phyloP scores from a whole-genome alignment of 2,113 vertebrate genomes.

The Notothenia rossii region DNA sequence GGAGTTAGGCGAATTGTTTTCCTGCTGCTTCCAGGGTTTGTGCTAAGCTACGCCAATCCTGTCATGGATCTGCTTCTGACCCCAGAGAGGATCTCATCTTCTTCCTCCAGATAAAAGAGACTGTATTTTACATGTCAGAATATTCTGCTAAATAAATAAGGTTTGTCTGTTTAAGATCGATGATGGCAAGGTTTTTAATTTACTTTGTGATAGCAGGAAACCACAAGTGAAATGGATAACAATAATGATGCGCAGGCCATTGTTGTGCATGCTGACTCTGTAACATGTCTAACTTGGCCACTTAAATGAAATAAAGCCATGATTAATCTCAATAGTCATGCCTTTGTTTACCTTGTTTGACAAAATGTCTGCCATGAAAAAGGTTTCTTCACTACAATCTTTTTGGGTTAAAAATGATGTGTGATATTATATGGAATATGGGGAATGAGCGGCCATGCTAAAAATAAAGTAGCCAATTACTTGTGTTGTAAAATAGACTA shows the following conservation, averaged over 20 bases:
- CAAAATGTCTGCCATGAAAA: constrained; percentile 10
- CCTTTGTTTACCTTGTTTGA: not conserved
- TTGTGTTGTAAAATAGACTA: not conserved
- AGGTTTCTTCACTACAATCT: not conserved
- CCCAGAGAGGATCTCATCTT: not conserved
- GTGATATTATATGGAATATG: not conserved
- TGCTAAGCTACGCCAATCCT: constrained; percentile 8
- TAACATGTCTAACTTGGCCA: not conserved
- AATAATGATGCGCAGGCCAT: not conserved
- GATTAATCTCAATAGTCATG: not conserved
- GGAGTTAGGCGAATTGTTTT: too few relatives aligned
- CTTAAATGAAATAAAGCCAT: not conserved
- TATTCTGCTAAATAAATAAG: not conserved
- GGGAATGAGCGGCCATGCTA: not conserved
- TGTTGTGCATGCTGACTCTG: not conserved
- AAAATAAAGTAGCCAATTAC: not conserved
- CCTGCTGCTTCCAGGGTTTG: not conserved
- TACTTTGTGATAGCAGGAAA: not conserved
- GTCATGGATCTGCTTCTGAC: not conserved
- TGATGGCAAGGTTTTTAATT: not conserved
- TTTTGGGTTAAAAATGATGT: not conserved
- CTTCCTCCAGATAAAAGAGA: not conserved
- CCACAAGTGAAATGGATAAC: not conserved
- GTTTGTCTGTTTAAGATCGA: not conserved
- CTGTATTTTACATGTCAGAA: not conserved